These are phyloP conservation scores for Noctua fimbriata DNA, from an alignment of 2,888 invertebrate species.

Conservation along the genomic window DNA sequence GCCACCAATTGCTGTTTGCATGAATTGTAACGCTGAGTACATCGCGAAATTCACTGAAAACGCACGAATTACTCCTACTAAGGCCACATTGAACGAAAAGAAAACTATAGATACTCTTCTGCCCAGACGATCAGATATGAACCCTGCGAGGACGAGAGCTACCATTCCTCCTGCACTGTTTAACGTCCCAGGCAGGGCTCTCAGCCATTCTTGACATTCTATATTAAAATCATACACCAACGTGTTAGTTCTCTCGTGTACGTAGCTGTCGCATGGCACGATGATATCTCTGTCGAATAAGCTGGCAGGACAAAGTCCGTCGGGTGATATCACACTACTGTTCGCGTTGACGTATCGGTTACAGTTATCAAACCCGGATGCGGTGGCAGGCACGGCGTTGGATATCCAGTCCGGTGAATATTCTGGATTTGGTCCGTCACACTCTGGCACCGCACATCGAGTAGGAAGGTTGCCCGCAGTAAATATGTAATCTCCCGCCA, in stretches of 20 bases:
- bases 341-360: slow-evolving; percentile 75
- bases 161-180: slow-evolving; percentile 93
- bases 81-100: slow-evolving; percentile 83
- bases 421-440: slow-evolving; percentile 77
- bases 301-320: slow-evolving; percentile 75
- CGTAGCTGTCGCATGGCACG: slow-evolving; percentile 80
- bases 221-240: slow-evolving; percentile 85
- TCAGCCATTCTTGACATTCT: slow-evolving; percentile 92
- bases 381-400: slow-evolving; percentile 78
- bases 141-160: slow-evolving; percentile 92
- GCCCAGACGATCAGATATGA: slow-evolving; percentile 92
- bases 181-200: slow-evolving; percentile 93
- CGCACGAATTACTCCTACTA: slow-evolving; percentile 82
- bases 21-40: slow-evolving; percentile 83
- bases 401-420: slow-evolving; percentile 81
- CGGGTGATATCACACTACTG: slow-evolving; percentile 58
- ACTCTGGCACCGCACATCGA: slow-evolving; percentile 81
- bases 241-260: slow-evolving; percentile 82
- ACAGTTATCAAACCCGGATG: slow-evolving; percentile 82
- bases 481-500: slow-evolving; percentile 85
- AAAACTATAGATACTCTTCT: slow-evolving; percentile 82
- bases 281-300: slow-evolving; percentile 79
- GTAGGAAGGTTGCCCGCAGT: slow-evolving; percentile 83
- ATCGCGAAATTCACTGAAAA: slow-evolving; percentile 85
- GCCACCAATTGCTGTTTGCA: slow-evolving; percentile 85